A percentile compares a stretch with the other conserved stretches of the same genome.
Evolutionary conservation across 2,113 vertebrate species (phyloP).

Genomic region (Cygnus buccinator): DNA sequence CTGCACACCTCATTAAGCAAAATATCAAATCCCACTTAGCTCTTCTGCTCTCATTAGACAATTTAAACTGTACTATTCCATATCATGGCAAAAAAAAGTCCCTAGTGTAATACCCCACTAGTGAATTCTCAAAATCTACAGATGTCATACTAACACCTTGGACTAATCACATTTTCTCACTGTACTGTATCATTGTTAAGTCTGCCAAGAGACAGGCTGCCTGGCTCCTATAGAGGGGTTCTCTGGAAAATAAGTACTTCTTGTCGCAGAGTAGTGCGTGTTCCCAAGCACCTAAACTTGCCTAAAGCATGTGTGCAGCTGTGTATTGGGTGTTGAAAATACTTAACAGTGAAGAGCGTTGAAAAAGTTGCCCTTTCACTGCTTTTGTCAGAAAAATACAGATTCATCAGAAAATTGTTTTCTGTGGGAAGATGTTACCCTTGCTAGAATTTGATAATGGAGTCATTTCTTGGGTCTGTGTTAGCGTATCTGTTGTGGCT

Average conservation of each 20-base stretch:
- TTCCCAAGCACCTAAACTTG: fast-evolving
- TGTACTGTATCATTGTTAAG: background rate
- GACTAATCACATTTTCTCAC: background rate
- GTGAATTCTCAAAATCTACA: background rate
- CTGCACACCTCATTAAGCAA: constrained; percentile 40
- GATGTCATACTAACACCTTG: background rate
- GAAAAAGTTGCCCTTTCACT: background rate
- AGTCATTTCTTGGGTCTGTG: background rate
- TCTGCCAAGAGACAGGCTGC: background rate
- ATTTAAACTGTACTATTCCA: background rate
- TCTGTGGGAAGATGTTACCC: background rate
- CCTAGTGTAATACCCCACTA: background rate
- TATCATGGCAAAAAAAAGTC: background rate
- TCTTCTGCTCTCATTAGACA: constrained; percentile 20
- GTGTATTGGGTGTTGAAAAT: background rate
- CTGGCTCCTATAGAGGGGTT: background rate
- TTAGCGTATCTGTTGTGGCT: background rate
- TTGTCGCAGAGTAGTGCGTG: background rate
- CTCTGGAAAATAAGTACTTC: background rate
- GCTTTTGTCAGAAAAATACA: background rate
- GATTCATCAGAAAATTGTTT: background rate
- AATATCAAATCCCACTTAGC: constrained; percentile 39
- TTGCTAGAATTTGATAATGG: background rate
- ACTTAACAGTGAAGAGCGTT: background rate
- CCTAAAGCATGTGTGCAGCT: background rate